Conservation (phyloP, 2,113 vertebrate genomes). For the Mastomys natalensis region DNA sequence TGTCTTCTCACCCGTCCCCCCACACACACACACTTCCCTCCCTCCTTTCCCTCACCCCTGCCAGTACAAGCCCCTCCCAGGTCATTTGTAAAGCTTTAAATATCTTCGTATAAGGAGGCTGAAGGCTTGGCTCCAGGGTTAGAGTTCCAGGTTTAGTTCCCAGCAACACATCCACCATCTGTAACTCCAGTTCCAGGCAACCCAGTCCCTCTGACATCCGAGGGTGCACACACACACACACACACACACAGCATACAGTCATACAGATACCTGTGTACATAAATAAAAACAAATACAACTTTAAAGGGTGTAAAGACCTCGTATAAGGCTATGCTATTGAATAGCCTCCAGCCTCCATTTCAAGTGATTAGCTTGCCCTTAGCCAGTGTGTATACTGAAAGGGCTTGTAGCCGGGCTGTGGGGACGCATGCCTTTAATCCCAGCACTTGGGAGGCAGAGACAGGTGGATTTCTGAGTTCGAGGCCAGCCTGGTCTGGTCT, state of each 20-base stretch:
- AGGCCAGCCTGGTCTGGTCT: too few species aligned
- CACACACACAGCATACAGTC: neutral
- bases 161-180: neutral
- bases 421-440: too few species aligned
- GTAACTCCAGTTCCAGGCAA: neutral
- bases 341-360: neutral
- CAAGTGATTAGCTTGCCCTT: neutral
- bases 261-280: neutral
- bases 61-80: neutral
- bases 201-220: neutral
- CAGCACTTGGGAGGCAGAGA: too few species aligned
- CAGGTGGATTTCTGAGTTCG: too few species aligned
- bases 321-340: too few species aligned
- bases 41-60: rapidly evolving
- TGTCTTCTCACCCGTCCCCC: too few species aligned
- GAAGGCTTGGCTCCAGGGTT: neutral
- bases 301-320: neutral
- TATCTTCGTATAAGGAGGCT: neutral
- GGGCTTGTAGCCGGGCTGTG: too few species aligned
- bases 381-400: neutral
- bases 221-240: neutral
- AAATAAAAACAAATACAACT: neutral
- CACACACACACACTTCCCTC: too few species aligned
- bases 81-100: neutral
- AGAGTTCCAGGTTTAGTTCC: neutral